These are phyloP conservation scores for Drosophila sechellia DNA, from an alignment of 1,140 invertebrate genomes.

Conservation along the genomic window DNA sequence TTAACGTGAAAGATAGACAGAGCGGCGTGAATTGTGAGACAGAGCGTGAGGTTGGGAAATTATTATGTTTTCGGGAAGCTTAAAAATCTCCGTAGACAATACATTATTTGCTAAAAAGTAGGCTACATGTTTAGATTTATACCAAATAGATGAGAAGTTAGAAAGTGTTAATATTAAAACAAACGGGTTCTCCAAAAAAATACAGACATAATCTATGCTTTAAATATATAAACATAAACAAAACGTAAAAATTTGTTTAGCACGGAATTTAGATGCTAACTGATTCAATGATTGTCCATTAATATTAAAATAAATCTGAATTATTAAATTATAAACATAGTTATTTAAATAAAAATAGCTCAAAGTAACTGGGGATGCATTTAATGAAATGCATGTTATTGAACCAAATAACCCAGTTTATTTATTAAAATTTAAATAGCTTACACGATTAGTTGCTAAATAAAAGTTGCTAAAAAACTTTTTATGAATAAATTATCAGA, in stretches of 20 bases:
- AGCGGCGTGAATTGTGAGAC: slow-evolving; percentile 19
- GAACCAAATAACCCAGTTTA: too few relatives aligned
- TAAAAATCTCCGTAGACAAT: slow-evolving; percentile 14
- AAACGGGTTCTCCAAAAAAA: neutral
- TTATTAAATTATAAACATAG: too few relatives aligned
- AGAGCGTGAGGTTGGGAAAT: slow-evolving; percentile 29
- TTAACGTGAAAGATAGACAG: slow-evolving; percentile 29
- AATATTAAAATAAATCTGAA: too few relatives aligned
- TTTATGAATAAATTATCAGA: neutral
- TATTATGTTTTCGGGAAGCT: slow-evolving; percentile 14
- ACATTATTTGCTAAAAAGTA: neutral
- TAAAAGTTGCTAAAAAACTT: neutral
- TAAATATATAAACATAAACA: too few relatives aligned
- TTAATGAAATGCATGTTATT: too few relatives aligned
- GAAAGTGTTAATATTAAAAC: neutral
- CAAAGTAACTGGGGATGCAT: too few relatives aligned
- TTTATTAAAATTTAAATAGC: too few relatives aligned
- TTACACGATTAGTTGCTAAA: neutral
- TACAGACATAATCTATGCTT: too few relatives aligned
- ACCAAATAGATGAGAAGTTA: neutral
- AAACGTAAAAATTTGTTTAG: too few relatives aligned
- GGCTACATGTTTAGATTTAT: neutral
- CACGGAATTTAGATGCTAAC: too few relatives aligned
- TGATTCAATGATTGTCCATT: too few relatives aligned
- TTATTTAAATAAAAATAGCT: too few relatives aligned